Evolutionary conservation across 2,797 vertebrate species (phyloP).

Genomic region (Lophius americanus): DNA sequence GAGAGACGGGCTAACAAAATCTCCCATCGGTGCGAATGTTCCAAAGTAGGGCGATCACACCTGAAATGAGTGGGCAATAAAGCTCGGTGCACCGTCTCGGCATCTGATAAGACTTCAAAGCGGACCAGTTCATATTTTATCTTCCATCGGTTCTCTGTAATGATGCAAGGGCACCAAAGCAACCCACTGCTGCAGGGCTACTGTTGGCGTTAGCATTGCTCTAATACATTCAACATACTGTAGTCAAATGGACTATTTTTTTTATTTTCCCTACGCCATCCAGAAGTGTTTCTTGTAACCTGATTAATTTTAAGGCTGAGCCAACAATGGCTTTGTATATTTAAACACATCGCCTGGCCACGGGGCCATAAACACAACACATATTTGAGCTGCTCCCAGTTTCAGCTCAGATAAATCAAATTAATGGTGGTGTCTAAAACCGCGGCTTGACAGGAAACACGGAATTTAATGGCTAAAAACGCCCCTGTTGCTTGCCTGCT

Average conservation of each 20-base stretch:
- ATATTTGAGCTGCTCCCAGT: slow-evolving; percentile 6
- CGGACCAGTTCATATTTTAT: slow-evolving; percentile 15
- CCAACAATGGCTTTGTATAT: neutral
- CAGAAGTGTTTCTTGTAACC: neutral
- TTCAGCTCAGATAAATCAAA: slow-evolving; percentile 26
- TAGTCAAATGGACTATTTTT: neutral
- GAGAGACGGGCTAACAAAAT: neutral
- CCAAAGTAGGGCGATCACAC: neutral
- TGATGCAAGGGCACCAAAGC: neutral
- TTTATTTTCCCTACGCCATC: neutral
- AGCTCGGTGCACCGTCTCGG: neutral
- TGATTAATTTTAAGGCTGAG: neutral
- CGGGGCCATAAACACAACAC: slow-evolving; percentile 3
- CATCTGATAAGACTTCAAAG: slow-evolving; percentile 18
- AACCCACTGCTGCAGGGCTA: neutral
- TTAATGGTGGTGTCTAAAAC: slow-evolving; percentile 24
- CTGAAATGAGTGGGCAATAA: neutral
- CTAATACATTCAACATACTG: slow-evolving; percentile 4
- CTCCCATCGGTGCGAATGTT: neutral
- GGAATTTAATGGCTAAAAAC: slow-evolving; percentile 17
- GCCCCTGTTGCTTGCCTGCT: slow-evolving; percentile 13
- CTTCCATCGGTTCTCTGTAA: neutral
- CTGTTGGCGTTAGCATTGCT: slow-evolving; percentile 3
- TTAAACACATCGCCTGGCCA: slow-evolving; percentile 2
- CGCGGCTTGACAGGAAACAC: slow-evolving; percentile 37